phyloP scores from a whole-genome alignment of 2,113 vertebrate species.

The Plotosus lineatus region DNA sequence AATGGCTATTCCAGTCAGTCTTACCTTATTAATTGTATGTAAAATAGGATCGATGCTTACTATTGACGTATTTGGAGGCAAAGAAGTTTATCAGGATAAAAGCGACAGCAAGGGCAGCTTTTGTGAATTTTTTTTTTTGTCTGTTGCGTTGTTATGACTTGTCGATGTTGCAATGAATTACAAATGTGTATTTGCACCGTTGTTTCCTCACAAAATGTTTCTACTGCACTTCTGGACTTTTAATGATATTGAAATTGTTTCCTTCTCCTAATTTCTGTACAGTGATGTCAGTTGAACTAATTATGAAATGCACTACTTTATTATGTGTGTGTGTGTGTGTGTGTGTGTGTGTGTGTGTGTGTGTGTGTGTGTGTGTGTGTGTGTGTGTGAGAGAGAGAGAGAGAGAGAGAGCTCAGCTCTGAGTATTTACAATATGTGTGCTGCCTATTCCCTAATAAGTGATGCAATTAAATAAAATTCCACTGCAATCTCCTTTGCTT shows the following conservation, averaged over 20 bases:
- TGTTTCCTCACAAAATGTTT: conserved; percentile 25
- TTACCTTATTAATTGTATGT: not conserved
- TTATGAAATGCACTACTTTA: conserved; percentile 45
- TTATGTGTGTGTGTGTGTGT: conserved; percentile 15
- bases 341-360: conserved; percentile 6
- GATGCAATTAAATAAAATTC: conserved; percentile 10
- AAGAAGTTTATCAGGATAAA: not conserved
- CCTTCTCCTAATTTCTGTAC: conserved; percentile 41
- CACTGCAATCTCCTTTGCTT: conserved; percentile 9
- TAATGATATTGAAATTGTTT: conserved; percentile 22
- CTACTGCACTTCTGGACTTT: conserved; percentile 30
- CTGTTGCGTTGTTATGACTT: conserved; percentile 49
- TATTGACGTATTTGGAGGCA: not conserved
- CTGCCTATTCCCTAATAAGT: conserved; percentile 2
- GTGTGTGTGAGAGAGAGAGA: too few relatives aligned
- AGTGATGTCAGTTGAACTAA: conserved; percentile 40
- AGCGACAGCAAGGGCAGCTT: conserved; percentile 46
- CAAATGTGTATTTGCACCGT: conserved; percentile 42
- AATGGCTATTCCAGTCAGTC: conserved; percentile 1
- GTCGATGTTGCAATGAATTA: conserved; percentile 45
- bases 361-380: conserved; percentile 5
- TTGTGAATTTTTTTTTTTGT: conserved; percentile 52
- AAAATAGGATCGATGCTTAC: not conserved
- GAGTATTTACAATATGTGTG: conserved; percentile 30
- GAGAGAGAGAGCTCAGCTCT: too few relatives aligned